Base-by-base conservation (phyloP, 2,113 vertebrate species). In the Myiozetetes cayanensis region DNA sequence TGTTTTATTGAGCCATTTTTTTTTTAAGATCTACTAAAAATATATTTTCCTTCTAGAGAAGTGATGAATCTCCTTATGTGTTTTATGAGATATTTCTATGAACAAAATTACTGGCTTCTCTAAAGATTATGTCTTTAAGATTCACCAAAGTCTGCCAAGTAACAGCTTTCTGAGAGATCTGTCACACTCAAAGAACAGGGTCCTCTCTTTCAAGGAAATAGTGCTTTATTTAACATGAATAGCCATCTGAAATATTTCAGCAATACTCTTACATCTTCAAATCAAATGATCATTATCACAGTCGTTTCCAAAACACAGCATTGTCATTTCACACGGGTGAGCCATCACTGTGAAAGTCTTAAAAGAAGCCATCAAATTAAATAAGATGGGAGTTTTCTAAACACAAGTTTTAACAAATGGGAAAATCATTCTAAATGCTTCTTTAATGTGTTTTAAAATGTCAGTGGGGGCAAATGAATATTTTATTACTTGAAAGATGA, bases 401-500 rank as follows among this genome's bases (percentile, higher is more conserved):
- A 73, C 19, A 65, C 17, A 30, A 46, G 10, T 28, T 91, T 85
- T 71, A 78, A 81, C n/a, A 72, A 93, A 83, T 25, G 27, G 41
- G 21, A 33, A 82, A 50, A 80, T 70, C 44, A 30, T 31, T 66
- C 56, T 20, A 83, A 84, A 81, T n/a, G 12, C 59, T 73, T 68
- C 49, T 83, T 71, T 41, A 89, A 62, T 14, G n/a, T 70, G 21
- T 77, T 96, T 95, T 80, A 37, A 80, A 89, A 89, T 37, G 59
- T 70, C 9, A 6, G 9, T 70, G 41, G 66, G 50, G 88, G 41
- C n/a, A 84, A 73, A 83, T 84, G 7, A 94, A 65, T 80, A 77
- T 89, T 90, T 96, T 89, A 86, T 73, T 73, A 44, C 63, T 62
- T 66, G 76, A 86, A 90, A 92, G 59, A 70, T 49, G 39, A 94